These are phyloP conservation scores for Lepidurus apus DNA, from an alignment of 1,140 invertebrate species.

Conservation along the genomic window DNA sequence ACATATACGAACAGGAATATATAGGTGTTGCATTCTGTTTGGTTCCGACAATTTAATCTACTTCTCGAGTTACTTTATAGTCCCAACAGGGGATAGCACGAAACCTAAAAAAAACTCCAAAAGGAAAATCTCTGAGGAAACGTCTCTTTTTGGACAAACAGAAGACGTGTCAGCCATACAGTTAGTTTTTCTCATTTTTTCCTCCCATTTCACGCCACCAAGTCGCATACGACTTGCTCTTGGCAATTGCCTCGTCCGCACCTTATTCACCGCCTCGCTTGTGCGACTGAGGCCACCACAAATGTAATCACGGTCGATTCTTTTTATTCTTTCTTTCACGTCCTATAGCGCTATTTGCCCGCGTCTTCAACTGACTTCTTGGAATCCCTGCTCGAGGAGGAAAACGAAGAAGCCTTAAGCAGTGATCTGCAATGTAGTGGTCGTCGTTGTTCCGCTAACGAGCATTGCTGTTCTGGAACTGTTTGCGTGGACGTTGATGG, in stretches of 20 bases:
- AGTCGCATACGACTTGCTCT: background rate
- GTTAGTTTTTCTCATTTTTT: background rate
- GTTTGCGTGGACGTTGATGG: slow-evolving; percentile 67
- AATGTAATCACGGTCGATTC: background rate
- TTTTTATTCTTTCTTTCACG: background rate
- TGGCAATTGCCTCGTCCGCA: background rate
- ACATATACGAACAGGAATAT: too few species aligned
- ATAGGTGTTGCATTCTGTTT: too few species aligned
- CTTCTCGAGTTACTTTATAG: too few species aligned
- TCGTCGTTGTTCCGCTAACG: slow-evolving; percentile 58
- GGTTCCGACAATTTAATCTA: too few species aligned
- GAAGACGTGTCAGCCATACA: background rate
- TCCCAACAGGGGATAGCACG: too few species aligned
- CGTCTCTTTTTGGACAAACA: background rate
- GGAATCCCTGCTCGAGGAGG: slow-evolving; percentile 38
- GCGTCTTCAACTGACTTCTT: slow-evolving; percentile 37
- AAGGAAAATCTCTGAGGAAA: too few species aligned
- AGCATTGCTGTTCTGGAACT: slow-evolving; percentile 66
- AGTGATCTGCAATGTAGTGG: slow-evolving; percentile 38
- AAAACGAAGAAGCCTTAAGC: slow-evolving; percentile 37
- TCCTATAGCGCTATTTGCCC: slow-evolving; percentile 30
- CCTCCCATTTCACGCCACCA: background rate
- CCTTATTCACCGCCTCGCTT: background rate
- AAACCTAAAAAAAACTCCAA: too few species aligned
- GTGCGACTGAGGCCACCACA: background rate